Conservation (phyloP, 2,797 vertebrate genomes). For the Spinus pinus region DNA sequence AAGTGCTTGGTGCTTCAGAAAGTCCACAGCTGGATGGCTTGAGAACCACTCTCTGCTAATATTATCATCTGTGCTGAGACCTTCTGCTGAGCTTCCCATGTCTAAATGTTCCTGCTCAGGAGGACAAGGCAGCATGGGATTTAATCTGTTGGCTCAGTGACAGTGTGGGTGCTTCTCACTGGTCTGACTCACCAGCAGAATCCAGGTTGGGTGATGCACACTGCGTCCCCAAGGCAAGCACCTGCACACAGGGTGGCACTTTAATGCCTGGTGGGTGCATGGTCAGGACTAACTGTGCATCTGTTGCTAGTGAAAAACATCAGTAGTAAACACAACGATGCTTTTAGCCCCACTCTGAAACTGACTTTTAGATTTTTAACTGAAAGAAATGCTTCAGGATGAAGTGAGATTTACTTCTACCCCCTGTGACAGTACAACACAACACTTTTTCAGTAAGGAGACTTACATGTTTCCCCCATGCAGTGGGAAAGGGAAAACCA, state of each 20-base stretch:
- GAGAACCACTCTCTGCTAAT: background rate
- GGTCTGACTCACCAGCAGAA: background rate
- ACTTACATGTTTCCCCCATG: background rate
- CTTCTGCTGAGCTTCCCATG: background rate
- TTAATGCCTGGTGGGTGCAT: background rate
- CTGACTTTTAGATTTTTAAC: background rate
- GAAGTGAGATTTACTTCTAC: background rate
- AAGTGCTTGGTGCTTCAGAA: background rate
- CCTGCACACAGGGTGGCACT: background rate
- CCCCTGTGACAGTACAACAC: background rate
- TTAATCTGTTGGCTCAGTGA: background rate
- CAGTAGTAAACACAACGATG: background rate
- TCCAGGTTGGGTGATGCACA: background rate
- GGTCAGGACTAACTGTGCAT: background rate
- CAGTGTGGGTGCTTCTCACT: accelerated
- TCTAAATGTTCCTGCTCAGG: background rate
- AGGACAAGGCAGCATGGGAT: background rate
- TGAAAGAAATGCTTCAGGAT: background rate
- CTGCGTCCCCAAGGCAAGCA: background rate
- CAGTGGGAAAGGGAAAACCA: background rate
- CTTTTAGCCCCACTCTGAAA: background rate
- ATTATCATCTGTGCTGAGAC: background rate
- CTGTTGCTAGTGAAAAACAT: background rate
- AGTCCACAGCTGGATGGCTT: background rate
- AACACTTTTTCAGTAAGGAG: background rate